Evolutionary conservation across 2,888 invertebrate genomes (phyloP).

Genomic region (Drosophila melanosoma): DNA sequence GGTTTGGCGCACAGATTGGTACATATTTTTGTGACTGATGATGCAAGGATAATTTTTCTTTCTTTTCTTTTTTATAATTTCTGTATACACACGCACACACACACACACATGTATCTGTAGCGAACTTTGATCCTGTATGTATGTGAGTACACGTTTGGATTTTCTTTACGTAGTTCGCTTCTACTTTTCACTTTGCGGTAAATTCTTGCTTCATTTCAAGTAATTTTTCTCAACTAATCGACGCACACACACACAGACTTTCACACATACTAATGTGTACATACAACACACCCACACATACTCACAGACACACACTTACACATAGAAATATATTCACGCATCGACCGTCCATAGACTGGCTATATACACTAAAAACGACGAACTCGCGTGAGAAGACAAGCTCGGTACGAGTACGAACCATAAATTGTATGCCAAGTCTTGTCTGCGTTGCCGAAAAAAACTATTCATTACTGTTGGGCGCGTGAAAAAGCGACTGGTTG

Average conservation of each 20-base stretch:
- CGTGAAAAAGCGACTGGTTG: conserved; percentile 44
- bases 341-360: conserved; percentile 80
- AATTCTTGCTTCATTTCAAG: conserved; percentile 49
- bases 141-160: conserved; percentile 40
- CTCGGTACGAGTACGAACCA: conserved; percentile 76
- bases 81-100: conserved; percentile 61
- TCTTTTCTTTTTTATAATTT: conserved; percentile 52
- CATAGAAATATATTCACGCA: conserved; percentile 82
- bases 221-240: conserved; percentile 61
- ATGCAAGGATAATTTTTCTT: conserved; percentile 69
- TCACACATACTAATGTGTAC: conserved; percentile 14
- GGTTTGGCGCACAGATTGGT: conserved; percentile 29
- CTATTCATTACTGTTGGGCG: conserved; percentile 64
- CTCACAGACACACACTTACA: conserved; percentile 75
- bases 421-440: conserved; percentile 80
- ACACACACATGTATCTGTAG: conserved; percentile 56
- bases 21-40: conserved; percentile 33
- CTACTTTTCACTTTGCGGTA: conserved; percentile 60
- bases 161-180: conserved; percentile 13
- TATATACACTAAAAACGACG: conserved; percentile 75
- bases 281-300: conserved; percentile 68
- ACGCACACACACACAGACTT: conserved; percentile 52
- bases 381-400: conserved; percentile 79
- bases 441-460: conserved; percentile 70
- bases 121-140: conserved; percentile 62